These are phyloP conservation scores for Meandrina meandrites DNA, from an alignment of 92 coral and sea anemone species.

Conservation along the genomic window DNA sequence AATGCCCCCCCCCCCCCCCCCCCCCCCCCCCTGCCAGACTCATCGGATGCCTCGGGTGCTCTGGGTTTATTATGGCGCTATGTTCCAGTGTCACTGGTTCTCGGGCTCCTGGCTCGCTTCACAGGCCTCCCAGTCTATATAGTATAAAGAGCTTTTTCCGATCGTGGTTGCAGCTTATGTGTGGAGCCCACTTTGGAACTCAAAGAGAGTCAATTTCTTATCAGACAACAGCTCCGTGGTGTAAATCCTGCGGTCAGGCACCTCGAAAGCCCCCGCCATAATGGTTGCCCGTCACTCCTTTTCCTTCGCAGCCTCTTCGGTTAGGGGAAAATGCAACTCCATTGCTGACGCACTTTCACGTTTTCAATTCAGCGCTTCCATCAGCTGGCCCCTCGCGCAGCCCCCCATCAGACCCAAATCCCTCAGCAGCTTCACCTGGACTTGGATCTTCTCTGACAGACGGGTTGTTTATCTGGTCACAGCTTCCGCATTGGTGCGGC, in stretches of 20 bases:
- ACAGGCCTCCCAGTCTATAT: not conserved
- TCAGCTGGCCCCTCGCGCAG: too few species aligned
- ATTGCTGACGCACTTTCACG: slow-evolving; percentile 30
- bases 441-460: too few species aligned
- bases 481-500: too few species aligned
- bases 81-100: slow-evolving; percentile 4
- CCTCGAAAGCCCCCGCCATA: slow-evolving; percentile 20
- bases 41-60: not conserved
- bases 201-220: slow-evolving; percentile 3
- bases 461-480: too few species aligned
- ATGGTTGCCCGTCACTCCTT: slow-evolving; percentile 26
- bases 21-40: not conserved
- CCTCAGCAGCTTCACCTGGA: too few species aligned
- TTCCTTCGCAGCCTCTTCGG: slow-evolving; percentile 15
- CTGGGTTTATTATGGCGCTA: slow-evolving; percentile 1
- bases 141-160: not conserved
- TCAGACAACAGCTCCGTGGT: slow-evolving; percentile 10
- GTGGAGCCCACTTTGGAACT: slow-evolving; percentile 23
- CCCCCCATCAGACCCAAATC: too few species aligned
- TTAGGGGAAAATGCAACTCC: slow-evolving; percentile 6
- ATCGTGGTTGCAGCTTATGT: slow-evolving; percentile 20
- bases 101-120: slow-evolving; percentile 5
- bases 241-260: slow-evolving; percentile 22
- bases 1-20: not conserved
- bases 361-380: slow-evolving; percentile 13